Percentiles rank a stretch among this genome's conserved stretches.
These are phyloP conservation scores for Cuniculus paca DNA, from an alignment of 2,797 vertebrate genomes.

Conservation along the genomic window DNA sequence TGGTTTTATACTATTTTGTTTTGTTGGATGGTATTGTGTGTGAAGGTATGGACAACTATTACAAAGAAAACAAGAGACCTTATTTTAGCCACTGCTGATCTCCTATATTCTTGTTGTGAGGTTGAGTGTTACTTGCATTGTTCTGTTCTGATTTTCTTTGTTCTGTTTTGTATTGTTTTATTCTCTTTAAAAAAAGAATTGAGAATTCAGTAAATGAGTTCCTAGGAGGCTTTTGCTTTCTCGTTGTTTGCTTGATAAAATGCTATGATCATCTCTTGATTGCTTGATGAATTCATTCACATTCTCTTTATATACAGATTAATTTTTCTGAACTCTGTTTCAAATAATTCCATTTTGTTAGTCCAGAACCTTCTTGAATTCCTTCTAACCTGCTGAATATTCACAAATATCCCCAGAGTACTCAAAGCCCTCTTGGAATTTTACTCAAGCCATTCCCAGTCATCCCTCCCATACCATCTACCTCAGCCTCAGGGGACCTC, in stretches of 20 bases:
- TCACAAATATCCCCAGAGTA: neutral
- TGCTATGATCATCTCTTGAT: neutral
- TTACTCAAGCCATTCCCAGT: constrained; percentile 20
- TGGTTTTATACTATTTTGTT: no score
- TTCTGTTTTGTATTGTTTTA: no score
- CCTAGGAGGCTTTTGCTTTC: neutral
- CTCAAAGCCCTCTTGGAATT: constrained; percentile 4
- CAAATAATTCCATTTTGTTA: constrained; percentile 21
- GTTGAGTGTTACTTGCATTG: no score
- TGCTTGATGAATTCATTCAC: neutral
- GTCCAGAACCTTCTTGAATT: constrained; percentile 39
- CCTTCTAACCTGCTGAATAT: neutral
- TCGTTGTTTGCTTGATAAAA: neutral
- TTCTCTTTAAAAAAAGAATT: no score
- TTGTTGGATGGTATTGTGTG: no score
- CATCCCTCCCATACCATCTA: neutral
- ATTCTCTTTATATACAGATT: neutral
- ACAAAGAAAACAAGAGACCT: no score
- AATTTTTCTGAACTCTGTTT: constrained; percentile 33
- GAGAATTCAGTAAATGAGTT: neutral
- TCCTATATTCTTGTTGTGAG: no score
- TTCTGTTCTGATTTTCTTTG: no score
- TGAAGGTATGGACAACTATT: no score
- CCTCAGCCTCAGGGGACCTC: neutral
- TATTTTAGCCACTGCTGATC: no score